Evolutionary conservation across 2,797 vertebrate genomes (phyloP).

Genomic region (Pipistrellus pipistrellus): DNA sequence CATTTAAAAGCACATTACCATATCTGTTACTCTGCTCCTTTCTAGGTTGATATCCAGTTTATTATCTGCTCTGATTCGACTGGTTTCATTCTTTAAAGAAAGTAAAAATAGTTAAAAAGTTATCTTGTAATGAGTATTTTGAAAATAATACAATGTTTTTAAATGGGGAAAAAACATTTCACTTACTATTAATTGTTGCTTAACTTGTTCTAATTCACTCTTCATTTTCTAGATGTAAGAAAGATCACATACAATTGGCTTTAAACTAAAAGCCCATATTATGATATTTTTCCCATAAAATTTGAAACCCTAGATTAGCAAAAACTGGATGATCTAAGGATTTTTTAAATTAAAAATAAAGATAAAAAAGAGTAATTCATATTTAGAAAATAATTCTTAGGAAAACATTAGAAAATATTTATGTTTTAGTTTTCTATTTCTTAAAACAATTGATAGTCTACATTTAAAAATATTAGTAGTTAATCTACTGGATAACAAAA

Average conservation of each 20-base stretch:
- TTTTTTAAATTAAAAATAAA: constrained; percentile 47
- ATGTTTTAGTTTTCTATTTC: constrained; percentile 45
- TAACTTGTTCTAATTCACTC: constrained; percentile 95
- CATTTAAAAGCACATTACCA: constrained; percentile 83
- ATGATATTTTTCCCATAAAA: constrained; percentile 34
- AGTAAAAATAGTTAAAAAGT: constrained; percentile 69
- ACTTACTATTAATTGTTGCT: constrained; percentile 93
- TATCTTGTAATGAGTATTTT: constrained; percentile 22
- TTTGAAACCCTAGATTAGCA: constrained; percentile 44
- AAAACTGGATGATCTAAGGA: not conserved
- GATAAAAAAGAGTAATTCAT: not conserved
- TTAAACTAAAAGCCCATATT: constrained; percentile 38
- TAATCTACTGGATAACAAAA: constrained; percentile 23
- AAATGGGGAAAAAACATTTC: not conserved
- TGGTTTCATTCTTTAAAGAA: constrained; percentile 92
- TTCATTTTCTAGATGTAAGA: constrained; percentile 95
- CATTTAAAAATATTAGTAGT: constrained; percentile 41
- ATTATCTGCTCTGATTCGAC: constrained; percentile 93
- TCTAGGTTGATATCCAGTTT: constrained; percentile 98
- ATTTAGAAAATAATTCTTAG: constrained; percentile 59
- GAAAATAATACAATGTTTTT: constrained; percentile 26
- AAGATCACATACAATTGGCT: constrained; percentile 64
- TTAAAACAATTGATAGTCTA: constrained; percentile 18
- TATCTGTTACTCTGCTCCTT: constrained; percentile 94
- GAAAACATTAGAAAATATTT: constrained; percentile 48